Percentiles rank a stretch among this genome's conserved stretches.
phyloP scores from a whole-genome alignment of 2,113 vertebrate species.

The Hydropotes inermis region DNA sequence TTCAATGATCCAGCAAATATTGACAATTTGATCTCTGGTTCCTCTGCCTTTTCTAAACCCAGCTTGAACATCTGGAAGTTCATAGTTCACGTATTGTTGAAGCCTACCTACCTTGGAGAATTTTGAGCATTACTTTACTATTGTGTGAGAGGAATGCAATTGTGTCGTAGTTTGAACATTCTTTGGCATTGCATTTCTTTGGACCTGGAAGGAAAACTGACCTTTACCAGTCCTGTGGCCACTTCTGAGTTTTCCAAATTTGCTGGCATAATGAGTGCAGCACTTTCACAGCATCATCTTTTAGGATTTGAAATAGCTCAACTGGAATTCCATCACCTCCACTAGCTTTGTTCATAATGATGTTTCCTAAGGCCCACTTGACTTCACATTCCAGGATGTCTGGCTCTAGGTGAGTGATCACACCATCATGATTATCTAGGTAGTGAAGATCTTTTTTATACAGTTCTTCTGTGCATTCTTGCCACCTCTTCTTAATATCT shows the following conservation, averaged over 20 bases:
- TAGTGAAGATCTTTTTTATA: background rate
- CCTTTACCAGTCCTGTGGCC: background rate
- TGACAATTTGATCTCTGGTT: background rate
- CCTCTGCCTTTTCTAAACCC: background rate
- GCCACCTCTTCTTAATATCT: background rate
- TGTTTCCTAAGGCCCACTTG: background rate
- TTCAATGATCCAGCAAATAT: background rate
- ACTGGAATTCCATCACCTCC: background rate
- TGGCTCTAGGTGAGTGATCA: background rate
- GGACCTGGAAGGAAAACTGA: background rate
- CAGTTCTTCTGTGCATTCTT: background rate
- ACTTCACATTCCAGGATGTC: background rate
- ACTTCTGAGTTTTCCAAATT: background rate
- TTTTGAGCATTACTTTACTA: background rate
- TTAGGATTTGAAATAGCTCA: background rate
- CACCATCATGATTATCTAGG: background rate
- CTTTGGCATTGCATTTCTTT: background rate
- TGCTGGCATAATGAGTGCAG: background rate
- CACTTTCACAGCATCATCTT: background rate
- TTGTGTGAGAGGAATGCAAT: background rate
- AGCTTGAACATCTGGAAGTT: background rate
- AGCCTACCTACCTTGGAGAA: background rate
- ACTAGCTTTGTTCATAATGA: background rate
- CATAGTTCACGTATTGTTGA: background rate
- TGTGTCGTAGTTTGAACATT: background rate